These are phyloP conservation scores for Cossypha polioptera DNA, from an alignment of 2,797 vertebrate species.

Conservation along the genomic window DNA sequence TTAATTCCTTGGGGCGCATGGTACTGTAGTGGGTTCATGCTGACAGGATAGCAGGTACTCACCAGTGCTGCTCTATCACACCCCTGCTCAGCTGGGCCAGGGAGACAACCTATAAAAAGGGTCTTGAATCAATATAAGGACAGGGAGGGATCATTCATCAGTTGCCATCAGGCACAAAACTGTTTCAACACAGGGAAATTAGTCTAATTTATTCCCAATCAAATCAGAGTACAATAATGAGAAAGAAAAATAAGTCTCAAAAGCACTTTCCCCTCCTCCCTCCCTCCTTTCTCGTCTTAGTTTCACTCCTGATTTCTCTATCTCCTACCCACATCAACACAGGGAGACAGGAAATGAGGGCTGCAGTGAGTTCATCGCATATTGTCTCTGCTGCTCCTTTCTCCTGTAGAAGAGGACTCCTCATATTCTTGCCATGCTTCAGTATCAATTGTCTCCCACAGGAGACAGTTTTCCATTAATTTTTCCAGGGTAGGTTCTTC, in stretches of 20 bases:
- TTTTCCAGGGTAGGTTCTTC: accelerated
- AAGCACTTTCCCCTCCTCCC: neutral
- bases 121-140: neutral
- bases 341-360: neutral
- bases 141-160: neutral
- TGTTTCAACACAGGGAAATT: neutral
- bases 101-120: neutral
- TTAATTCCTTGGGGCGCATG: neutral
- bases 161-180: neutral
- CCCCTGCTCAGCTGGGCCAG: neutral
- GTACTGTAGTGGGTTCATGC: neutral
- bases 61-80: neutral
- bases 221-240: neutral
- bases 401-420: neutral
- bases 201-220: neutral
- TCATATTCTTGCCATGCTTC: neutral
- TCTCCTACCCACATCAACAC: neutral
- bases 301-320: neutral
- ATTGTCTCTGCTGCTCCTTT: neutral
- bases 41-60: neutral
- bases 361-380: accelerated
- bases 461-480: neutral
- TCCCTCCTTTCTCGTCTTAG: neutral
- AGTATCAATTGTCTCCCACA: neutral
- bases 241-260: neutral